A percentile compares a stretch with the other conserved stretches of the same genome.
These are phyloP conservation scores for Nemotelus pantherinus DNA, from an alignment of 2,888 invertebrate species.

Conservation along the genomic window DNA sequence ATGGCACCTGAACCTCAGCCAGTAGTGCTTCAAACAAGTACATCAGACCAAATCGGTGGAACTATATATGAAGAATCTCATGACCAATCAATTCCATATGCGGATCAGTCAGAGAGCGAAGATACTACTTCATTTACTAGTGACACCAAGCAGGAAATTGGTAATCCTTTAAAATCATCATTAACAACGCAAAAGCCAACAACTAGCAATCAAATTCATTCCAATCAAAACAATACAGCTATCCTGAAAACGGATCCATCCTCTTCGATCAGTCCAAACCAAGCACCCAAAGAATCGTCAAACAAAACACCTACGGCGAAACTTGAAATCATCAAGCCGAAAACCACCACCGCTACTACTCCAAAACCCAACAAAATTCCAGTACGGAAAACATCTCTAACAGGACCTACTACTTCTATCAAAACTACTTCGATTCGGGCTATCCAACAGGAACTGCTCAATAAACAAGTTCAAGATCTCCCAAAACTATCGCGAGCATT, in stretches of 20 bases:
- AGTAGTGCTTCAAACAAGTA: neutral
- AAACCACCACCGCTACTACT: neutral
- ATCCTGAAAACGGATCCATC: neutral
- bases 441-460: slow-evolving; percentile 61
- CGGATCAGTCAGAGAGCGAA: slow-evolving; percentile 31
- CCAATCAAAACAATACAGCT: neutral
- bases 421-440: slow-evolving; percentile 60
- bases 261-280: neutral
- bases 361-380: slow-evolving; percentile 55
- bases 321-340: slow-evolving; percentile 45
- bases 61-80: neutral
- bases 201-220: neutral
- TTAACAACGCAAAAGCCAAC: neutral
- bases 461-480: slow-evolving; percentile 54
- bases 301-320: slow-evolving; percentile 38
- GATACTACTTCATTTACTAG: neutral
- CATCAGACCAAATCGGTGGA: neutral
- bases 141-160: neutral
- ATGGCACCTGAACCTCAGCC: too few relatives aligned
- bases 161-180: neutral
- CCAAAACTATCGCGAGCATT: slow-evolving; percentile 38
- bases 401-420: slow-evolving; percentile 57
- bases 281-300: neutral
- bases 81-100: slow-evolving; percentile 23
- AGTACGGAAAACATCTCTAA: slow-evolving; percentile 62